These are phyloP conservation scores for Andrena chrysosceles DNA, from an alignment of 2,888 invertebrate genomes.

Conservation along the genomic window DNA sequence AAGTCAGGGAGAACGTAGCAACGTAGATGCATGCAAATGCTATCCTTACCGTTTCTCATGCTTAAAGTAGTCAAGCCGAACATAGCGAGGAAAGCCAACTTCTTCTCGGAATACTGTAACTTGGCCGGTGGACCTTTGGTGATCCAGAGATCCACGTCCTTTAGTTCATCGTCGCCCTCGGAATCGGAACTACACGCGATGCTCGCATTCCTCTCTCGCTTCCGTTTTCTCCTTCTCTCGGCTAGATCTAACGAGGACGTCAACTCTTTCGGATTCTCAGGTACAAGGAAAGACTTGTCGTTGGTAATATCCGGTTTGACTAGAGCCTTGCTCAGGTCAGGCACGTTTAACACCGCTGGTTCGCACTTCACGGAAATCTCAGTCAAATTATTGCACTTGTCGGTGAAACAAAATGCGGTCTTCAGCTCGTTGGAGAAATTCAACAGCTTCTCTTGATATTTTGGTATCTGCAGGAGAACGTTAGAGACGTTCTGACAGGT, in stretches of 20 bases:
- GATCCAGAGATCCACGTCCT: conserved; percentile 86
- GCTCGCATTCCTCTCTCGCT: conserved; percentile 79
- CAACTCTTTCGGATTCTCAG: conserved; percentile 77
- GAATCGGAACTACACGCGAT: conserved; percentile 85
- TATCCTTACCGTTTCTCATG: conserved; percentile 87
- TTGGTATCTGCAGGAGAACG: conserved; percentile 82
- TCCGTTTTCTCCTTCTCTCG: conserved; percentile 86
- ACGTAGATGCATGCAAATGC: neutral
- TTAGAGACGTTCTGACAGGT: conserved; percentile 83
- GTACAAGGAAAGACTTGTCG: conserved; percentile 69
- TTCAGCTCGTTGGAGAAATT: conserved; percentile 80
- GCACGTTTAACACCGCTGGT: conserved; percentile 82
- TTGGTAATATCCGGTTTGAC: conserved; percentile 75
- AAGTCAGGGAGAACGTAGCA: neutral
- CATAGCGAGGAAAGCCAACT: conserved; percentile 88
- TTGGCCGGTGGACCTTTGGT: conserved; percentile 87
- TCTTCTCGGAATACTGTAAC: conserved; percentile 85
- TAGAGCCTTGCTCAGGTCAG: conserved; percentile 81
- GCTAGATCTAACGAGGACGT: conserved; percentile 86
- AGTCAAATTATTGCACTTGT: conserved; percentile 82
- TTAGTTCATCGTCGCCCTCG: conserved; percentile 85
- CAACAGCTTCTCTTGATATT: conserved; percentile 82
- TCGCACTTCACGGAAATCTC: conserved; percentile 79
- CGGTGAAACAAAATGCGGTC: conserved; percentile 77
- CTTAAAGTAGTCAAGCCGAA: conserved; percentile 88